These are phyloP conservation scores for Magallana gigas DNA, from an alignment of 1,140 invertebrate genomes.

Conservation along the genomic window DNA sequence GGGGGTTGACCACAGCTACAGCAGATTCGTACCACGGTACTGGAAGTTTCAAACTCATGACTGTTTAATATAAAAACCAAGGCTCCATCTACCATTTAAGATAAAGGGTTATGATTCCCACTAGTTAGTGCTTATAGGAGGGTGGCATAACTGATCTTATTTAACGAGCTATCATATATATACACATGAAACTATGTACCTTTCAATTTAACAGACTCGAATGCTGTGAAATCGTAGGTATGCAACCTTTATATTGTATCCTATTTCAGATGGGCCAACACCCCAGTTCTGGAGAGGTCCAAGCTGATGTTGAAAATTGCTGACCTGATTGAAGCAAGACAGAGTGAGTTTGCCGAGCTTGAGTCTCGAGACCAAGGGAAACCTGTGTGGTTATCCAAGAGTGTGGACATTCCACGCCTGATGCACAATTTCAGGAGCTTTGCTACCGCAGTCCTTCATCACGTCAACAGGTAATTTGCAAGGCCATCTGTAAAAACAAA, in stretches of 20 bases:
- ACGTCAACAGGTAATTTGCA: constrained; percentile 76
- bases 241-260: neutral
- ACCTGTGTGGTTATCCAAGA: constrained; percentile 81
- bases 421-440: constrained; percentile 83
- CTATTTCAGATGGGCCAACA: constrained; percentile 71
- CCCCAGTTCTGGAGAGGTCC: constrained; percentile 68
- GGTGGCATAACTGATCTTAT: too few species aligned
- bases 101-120: too few species aligned
- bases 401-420: constrained; percentile 83
- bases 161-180: too few species aligned
- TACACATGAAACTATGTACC: too few species aligned
- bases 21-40: too few species aligned
- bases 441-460: constrained; percentile 80
- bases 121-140: too few species aligned
- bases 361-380: constrained; percentile 84
- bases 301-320: constrained; percentile 79
- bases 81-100: too few species aligned
- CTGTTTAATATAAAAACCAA: too few species aligned
- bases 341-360: constrained; percentile 81
- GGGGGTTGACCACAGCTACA: too few species aligned
- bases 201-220: neutral
- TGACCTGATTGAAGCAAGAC: constrained; percentile 80
- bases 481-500: too few species aligned
- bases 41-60: too few species aligned
- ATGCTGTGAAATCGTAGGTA: neutral